These are phyloP conservation scores for Phalanger gymnotis DNA, from an alignment of 2,797 vertebrate genomes.

Conservation along the genomic window DNA sequence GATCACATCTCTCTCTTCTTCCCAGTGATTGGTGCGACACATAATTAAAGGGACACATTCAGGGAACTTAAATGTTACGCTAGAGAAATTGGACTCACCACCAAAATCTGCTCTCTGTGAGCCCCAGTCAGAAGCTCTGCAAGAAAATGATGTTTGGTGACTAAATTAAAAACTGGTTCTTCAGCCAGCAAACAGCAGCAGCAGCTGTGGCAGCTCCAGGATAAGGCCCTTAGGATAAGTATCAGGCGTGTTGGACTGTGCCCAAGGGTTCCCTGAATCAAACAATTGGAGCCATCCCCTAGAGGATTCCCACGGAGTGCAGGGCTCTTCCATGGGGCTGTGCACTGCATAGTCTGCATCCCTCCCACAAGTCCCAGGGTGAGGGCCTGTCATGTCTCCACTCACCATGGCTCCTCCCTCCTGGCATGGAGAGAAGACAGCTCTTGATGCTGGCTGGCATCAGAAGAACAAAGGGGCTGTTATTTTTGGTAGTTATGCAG, in stretches of 20 bases:
- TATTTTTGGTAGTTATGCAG: not conserved
- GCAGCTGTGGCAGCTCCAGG: not conserved
- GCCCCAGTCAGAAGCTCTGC: not conserved
- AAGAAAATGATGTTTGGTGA: not conserved
- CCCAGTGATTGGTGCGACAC: accelerated
- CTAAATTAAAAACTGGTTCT: not conserved
- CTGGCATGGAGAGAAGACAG: not conserved
- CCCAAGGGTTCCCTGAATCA: not conserved
- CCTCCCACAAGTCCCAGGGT: not conserved
- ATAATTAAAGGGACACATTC: accelerated
- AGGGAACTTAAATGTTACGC: not conserved
- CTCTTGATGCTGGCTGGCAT: not conserved
- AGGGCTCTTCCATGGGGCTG: not conserved
- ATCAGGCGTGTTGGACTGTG: not conserved
- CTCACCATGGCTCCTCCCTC: not conserved
- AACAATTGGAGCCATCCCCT: not conserved
- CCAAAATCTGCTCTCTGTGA: not conserved
- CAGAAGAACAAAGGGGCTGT: not conserved
- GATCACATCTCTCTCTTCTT: not conserved
- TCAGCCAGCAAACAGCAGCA: accelerated
- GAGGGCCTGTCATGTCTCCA: not conserved
- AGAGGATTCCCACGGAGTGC: not conserved
- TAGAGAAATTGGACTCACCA: not conserved
- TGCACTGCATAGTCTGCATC: too few species aligned
- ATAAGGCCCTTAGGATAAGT: not conserved